Conservation (phyloP, 2,888 invertebrate species). For the Eledona agricola region DNA sequence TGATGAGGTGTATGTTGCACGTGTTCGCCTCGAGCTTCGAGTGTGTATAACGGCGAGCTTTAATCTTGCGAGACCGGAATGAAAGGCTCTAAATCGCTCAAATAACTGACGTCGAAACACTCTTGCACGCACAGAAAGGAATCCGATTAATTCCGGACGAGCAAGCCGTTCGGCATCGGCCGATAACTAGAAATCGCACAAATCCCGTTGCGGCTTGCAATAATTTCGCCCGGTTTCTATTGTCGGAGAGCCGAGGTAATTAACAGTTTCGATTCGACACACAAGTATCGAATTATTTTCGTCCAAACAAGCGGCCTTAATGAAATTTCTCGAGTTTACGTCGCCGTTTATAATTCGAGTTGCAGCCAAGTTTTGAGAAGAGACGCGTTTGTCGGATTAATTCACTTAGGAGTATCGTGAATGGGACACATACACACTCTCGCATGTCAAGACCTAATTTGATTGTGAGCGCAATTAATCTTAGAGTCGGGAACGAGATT, state of each 20-base stretch:
- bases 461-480: slow-evolving; percentile 44
- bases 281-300: slow-evolving; percentile 19
- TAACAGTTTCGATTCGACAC: slow-evolving; percentile 23
- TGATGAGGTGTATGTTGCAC: slow-evolving; percentile 11
- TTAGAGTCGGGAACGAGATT: slow-evolving; percentile 26
- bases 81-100: slow-evolving; percentile 42
- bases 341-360: slow-evolving; percentile 29
- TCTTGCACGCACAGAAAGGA: slow-evolving; percentile 14
- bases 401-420: slow-evolving; percentile 30
- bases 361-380: slow-evolving; percentile 22
- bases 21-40: slow-evolving; percentile 9
- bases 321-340: slow-evolving; percentile 29
- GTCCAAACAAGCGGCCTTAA: slow-evolving; percentile 22
- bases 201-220: slow-evolving; percentile 25
- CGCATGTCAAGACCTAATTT: slow-evolving; percentile 40
- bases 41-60: slow-evolving; percentile 26
- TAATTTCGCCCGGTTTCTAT: slow-evolving; percentile 16
- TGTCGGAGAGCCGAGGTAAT: slow-evolving; percentile 13
- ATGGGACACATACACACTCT: slow-evolving; percentile 28
- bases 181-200: slow-evolving; percentile 14
- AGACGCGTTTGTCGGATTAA: slow-evolving; percentile 28
- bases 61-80: slow-evolving; percentile 37
- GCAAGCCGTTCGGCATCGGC: slow-evolving; percentile 15
- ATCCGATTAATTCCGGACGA: slow-evolving; percentile 18
- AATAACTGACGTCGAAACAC: slow-evolving; percentile 33